Evolutionary conservation across 1,140 invertebrate species (phyloP), one percentile per base, ranked within the genome.

Genomic region (Cheumatopsyche charites): DNA sequence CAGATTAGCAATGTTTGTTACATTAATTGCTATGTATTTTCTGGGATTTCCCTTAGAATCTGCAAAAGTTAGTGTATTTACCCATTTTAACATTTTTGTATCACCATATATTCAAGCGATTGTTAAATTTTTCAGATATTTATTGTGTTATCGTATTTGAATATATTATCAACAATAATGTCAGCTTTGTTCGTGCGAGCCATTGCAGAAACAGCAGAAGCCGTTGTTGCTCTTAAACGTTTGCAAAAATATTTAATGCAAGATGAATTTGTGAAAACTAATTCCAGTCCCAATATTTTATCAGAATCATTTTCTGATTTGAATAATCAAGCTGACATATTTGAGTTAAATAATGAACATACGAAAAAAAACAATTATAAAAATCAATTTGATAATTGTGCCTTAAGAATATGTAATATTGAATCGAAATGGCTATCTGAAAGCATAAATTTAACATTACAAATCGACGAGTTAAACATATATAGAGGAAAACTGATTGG

Each of bases 181-280:
- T 87, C 89, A 0, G 83, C 89, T 17, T 88, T 91, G 84, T 90
- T 92, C 75, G 90, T 91, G 0, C 84, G 89, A 12, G 90, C 89
- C 6, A 86, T 91, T 45, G 87, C 89, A 0, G 89, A 87, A 75
- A 79, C 88, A 25, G 86, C 88, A 0, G 88, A 90, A 75, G 82
- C 84, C 4, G 78, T 87, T 42, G 88, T 90, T 0, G 88, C 89
- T 0, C 84, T 91, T 0, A 83, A 82, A 68, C 79, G 89, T 67
- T 77, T 91, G 0, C 83, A 88, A 72, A 78, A 81, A 1, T 88
- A 87, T 42, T 73, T 88, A 36, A 77, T 82, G 41, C 83, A 81
- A 62, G 86, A 87, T 0, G 87, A 88, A 72, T 87, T 84, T 26
- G 74, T 77, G 25, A 61, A 79, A 36, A 65, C 41, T n/a, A 29